phyloP scores from a whole-genome alignment of 2,113 vertebrate genomes.

The Numida meleagris region DNA sequence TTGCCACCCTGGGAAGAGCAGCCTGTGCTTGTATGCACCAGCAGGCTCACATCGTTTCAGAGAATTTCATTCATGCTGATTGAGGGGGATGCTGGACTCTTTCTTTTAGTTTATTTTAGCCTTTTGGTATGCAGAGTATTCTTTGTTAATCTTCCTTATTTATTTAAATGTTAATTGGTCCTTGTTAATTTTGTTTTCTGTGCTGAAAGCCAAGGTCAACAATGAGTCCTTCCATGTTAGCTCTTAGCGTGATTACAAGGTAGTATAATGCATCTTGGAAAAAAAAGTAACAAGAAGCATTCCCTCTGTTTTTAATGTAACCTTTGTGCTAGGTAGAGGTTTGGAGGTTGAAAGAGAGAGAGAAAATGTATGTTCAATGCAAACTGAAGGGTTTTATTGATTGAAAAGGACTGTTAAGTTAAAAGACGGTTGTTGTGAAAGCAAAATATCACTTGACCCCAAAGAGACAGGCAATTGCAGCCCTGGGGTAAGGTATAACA shows the following conservation, averaged over 20 bases:
- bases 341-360: slow-evolving; percentile 11
- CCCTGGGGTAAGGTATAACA: slow-evolving; percentile 29
- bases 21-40: background rate
- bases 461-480: background rate
- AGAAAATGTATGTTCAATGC: background rate
- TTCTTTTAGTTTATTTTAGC: slow-evolving; percentile 19
- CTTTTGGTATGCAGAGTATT: slow-evolving; percentile 55
- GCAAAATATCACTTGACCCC: slow-evolving; percentile 40
- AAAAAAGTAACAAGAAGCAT: slow-evolving; percentile 34
- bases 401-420: slow-evolving; percentile 43
- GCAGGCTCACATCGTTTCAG: background rate
- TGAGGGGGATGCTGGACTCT: background rate
- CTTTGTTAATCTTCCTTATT: slow-evolving; percentile 62
- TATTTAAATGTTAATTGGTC: slow-evolving; percentile 74
- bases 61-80: background rate
- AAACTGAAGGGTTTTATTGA: slow-evolving; percentile 15
- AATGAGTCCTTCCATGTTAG: slow-evolving; percentile 37
- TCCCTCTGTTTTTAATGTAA: slow-evolving; percentile 5
- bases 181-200: slow-evolving; percentile 73
- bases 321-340: slow-evolving; percentile 37
- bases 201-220: slow-evolving; percentile 63
- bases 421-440: slow-evolving; percentile 41
- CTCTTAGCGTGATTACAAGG: slow-evolving; percentile 54
- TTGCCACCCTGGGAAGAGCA: background rate
- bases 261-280: slow-evolving; percentile 21